Evolutionary conservation across 2,888 invertebrate genomes (phyloP).

Genomic region (Macrosiphum euphorbiae): DNA sequence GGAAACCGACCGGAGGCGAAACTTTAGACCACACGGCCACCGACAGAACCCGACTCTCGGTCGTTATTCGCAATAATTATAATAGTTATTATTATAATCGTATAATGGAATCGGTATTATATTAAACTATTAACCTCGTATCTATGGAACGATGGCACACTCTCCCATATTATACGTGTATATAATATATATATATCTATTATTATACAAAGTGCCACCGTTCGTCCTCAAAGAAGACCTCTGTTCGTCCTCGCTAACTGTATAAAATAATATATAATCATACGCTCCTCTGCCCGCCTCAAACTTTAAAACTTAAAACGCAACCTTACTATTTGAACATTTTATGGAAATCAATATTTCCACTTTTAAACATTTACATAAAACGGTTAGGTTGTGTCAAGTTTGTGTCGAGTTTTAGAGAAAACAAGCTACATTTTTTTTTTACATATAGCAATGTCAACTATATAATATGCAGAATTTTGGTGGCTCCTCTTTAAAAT

Average conservation of each 20-base stretch:
- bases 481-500: background rate
- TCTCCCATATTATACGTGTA: background rate
- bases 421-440: background rate
- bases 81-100: slow-evolving; percentile 2
- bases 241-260: background rate
- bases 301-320: background rate
- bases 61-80: background rate
- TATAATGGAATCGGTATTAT: background rate
- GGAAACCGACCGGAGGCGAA: background rate
- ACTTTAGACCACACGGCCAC: background rate
- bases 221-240: background rate
- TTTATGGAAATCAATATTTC: background rate
- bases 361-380: background rate
- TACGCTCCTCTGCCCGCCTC: fast-evolving
- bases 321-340: background rate
- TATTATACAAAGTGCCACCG: background rate
- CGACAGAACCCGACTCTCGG: background rate
- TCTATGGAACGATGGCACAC: background rate
- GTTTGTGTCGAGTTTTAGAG: background rate
- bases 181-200: background rate
- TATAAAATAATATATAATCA: background rate
- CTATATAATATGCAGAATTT: background rate
- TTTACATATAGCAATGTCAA: background rate
- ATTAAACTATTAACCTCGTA: background rate
- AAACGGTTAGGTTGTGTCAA: background rate